Evolutionary conservation across 2,888 invertebrate species (phyloP), one percentile per base, ranked within the genome.

Genomic region (Callimorpha dominula): DNA sequence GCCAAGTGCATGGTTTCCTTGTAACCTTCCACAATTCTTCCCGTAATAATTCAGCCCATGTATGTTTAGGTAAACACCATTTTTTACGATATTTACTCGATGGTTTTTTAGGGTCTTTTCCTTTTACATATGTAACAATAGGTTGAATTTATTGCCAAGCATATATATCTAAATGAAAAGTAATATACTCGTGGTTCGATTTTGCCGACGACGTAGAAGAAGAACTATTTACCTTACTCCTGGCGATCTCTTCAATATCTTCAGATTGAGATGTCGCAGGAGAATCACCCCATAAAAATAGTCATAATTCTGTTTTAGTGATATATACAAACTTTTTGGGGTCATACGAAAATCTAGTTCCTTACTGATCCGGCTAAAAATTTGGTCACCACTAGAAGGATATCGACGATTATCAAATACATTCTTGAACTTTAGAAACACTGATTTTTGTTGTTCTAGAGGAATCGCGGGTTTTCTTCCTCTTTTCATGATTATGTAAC

Each of bases 1-100:
- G 42, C 63, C 63, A 42, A 64, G 63, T 64, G 63, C 63, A 64
- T 64, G 42, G 63, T 42, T 46, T 65, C 49, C 49, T 65, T 65
- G 49, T 65, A 65, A 65, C 65, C 46, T 65, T 65, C 49, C 49
- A 65, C 46, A 65, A 65, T 65, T 65, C 65, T 65, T 65, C 65
- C 65, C 46, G 46, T 46, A 43, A n/a, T n/a, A n/a, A n/a, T n/a
- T n/a, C n/a, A n/a, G n/a, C n/a, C n/a, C n/a, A n/a, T n/a, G n/a
- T n/a, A n/a, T n/a, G n/a, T n/a, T n/a, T n/a, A n/a, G n/a, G n/a
- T n/a, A n/a, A n/a, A n/a, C n/a, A n/a, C n/a, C 46, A 43, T 15
- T 46, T 43, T 65, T 46, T 65, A 65, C 46, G 65, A 43, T 65
- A 42, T 20, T 49, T n/a, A 65, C 42, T 65, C 65, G 49, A 65